Evolutionary conservation across 1,140 invertebrate species (phyloP), one percentile per base, ranked within the genome.

Genomic region (Hyles euphorbiae): DNA sequence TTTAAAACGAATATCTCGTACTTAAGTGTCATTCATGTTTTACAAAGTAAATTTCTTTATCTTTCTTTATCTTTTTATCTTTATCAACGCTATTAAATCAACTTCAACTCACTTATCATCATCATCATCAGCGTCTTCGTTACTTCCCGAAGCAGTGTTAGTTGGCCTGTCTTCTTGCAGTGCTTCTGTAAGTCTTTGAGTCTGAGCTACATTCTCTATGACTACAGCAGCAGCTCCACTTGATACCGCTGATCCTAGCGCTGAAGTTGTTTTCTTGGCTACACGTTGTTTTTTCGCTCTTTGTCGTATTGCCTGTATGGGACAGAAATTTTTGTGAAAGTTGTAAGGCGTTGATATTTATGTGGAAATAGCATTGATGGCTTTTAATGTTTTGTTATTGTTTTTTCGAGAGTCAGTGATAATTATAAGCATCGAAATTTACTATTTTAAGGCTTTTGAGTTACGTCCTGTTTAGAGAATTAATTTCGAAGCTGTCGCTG

Each of bases 161-260:
- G 95, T 97, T 34, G 94, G 94, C 58, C 91, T 91, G 79, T 96
- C 94, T 40, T 93, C 92, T 53, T 90, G 87, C 54, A 96, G 84
- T 10, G 93, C 91, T 78, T 96, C 95, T 45, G 94, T 94, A 65
- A 96, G 91, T 69, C 93, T 89, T 58, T 93, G 89, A 5, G 95
- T 96, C 72, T 95, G 94, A 49, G 95, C 94, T 48, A 97, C 91
- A 83, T 97, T 97, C 88, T 97, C 96, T 81, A 97, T 97, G 66
- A 97, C 95, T 74, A 95, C 94, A 34, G 94, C 94, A 2, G 94
- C 94, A 62, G 93, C 94, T 0, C 79, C 77, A 72, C 97, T 95
- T 74, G 95, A 94, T 5, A 94, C 93, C 60, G 93, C 93, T 57
- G 94, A 93, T 55, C 95, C 93, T 48, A 92, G 90, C 7, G 91